Evolutionary conservation across 2,113 vertebrate genomes (phyloP), one percentile per base, ranked within the genome.

Genomic region (Pelecanoides urinatrix): DNA sequence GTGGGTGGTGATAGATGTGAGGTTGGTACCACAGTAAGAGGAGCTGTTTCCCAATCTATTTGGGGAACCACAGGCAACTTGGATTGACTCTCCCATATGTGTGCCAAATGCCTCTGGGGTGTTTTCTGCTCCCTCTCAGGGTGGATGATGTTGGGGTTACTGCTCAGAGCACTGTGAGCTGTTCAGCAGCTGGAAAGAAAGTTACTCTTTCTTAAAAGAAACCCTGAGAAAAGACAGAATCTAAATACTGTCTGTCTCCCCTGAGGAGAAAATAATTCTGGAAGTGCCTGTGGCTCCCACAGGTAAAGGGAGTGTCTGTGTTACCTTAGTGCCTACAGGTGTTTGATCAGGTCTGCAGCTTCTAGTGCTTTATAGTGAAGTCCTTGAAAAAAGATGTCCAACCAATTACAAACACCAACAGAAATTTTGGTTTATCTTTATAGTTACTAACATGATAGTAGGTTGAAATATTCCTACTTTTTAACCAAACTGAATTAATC

Each of bases 401-500:
- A 79, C 27, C 29, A 66, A 8, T 66, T 87, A 77, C 38, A 92
- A 96, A 90, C 26, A 93, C 2, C 50, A 92, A 68, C 44, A 90
- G 49, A 58, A 78, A 52, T 72, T 88, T 75, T 44, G 76, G 26
- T 92, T 95, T 87, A 79, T 85, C 76, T 94, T 84, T 74, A 53
- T 38, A 44, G 59, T 70, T 80, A 65, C 34, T 61, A 80, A 44
- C 7, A 38, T 19, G 38, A 73, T 71, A 86, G 26, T 29, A 75
- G n/a, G 6, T 67, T 87, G 86, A 96, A 86, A 87, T 82, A 78
- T 47, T 88, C 61, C 11, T 63, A 30, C 47, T 53, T 91, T 88
- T 91, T 88, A 96, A 58, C 68, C 7, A 91, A 88, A 91, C 27
- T 23, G 7, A 87, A 85, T 94, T 91, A 90, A 95, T 84, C 32